phyloP scores from a whole-genome alignment of 2,888 invertebrate genomes.

The Balanococcus diminutus region DNA sequence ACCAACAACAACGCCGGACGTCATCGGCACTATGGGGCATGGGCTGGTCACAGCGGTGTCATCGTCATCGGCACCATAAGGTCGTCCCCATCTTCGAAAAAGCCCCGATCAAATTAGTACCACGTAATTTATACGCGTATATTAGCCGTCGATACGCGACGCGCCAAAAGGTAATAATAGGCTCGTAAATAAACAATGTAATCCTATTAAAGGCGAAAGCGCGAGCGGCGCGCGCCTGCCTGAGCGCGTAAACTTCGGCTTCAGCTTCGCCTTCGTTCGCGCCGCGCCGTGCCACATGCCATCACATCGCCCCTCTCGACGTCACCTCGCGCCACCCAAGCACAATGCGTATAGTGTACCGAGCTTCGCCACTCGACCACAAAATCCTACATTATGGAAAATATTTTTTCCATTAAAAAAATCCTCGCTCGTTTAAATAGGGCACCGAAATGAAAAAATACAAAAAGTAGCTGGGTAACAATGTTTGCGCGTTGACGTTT shows the following conservation, averaged over 20 bases:
- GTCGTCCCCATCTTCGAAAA: background rate
- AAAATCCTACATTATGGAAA: background rate
- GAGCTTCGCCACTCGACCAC: background rate
- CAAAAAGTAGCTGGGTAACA: background rate
- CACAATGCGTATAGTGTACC: background rate
- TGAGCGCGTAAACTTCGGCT: background rate
- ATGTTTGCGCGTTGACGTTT: background rate
- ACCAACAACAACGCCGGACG: no score
- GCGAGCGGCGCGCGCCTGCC: background rate
- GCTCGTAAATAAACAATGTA: conserved; percentile 39
- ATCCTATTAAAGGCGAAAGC: conserved; percentile 19
- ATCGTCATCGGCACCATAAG: background rate
- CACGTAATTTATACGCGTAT: conserved; percentile 29
- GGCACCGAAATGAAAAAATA: conserved; percentile 13
- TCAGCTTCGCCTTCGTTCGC: background rate
- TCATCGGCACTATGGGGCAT: background rate
- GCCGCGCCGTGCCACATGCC: background rate
- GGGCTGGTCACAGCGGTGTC: no score
- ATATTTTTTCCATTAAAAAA: conserved; percentile 25
- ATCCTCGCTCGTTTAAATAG: background rate
- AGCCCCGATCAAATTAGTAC: background rate
- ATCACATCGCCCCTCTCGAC: background rate
- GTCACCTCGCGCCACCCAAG: background rate
- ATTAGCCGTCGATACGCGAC: conserved; percentile 23
- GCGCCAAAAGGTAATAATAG: conserved; percentile 24